Base-by-base conservation (phyloP, 2,888 invertebrate species). In the Clanis bilineata region DNA sequence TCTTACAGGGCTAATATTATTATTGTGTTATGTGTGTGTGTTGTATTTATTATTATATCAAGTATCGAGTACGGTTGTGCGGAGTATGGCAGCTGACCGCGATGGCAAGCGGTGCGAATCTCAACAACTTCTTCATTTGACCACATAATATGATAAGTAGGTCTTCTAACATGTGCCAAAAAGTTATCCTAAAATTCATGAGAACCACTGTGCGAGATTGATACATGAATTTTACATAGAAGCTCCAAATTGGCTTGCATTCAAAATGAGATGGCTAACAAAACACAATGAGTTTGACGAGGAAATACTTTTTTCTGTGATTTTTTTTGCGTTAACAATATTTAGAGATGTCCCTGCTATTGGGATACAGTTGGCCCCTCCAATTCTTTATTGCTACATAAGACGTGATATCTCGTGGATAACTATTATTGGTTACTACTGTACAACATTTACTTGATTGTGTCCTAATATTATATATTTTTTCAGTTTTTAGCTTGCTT, bases 81-180 rank as follows among this genome's bases (percentile, higher is more conserved):
- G 4, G 43, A 51, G 55, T 47, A 6, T 58, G 57, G 47, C 57
- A 57, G 63, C 62, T 78, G 88, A 68, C 89, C 89, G 85, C 81
- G 76, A 87, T 90, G 83, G 58, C 79, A 83, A 85, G 62, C 78
- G 79, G 74, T 77, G 88, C 88, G 89, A 77, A 79, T 86, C 88
- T 72, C 66, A 61, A 36, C 32, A 36, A 25, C 44, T 54, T n/a
- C n/a, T n/a, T n/a, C 43, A 21, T 57, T 63, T 59, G 62, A 63
- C 62, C 64, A 62, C 57, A 39, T 57, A 54, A n/a, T 59, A 63
- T 56, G 36, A 61, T 71, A 62, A 64, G 45, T 64, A 66, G 22
- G 28, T 41, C 21, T 57, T 15, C 54, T 44, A 43, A 18, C 44
- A 56, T 23, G 15, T 38, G 23, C 22, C 15, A 12, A 32, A 45